Evolutionary conservation across 1,140 invertebrate genomes (phyloP).

Genomic region (Phortica variegata): DNA sequence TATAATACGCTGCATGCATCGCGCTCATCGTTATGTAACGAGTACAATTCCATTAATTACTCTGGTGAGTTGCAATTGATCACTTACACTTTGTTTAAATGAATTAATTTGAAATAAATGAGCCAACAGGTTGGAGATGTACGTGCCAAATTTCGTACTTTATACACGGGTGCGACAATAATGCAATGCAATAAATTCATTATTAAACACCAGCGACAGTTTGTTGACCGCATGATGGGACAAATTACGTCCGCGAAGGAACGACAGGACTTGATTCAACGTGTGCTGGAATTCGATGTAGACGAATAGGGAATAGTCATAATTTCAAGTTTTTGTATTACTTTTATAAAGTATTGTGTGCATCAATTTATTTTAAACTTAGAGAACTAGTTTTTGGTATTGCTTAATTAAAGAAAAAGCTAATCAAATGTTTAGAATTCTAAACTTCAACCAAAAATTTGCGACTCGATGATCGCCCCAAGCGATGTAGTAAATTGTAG

Average conservation of each 20-base stretch:
- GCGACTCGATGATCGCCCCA: slow-evolving; percentile 33
- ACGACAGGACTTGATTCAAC: slow-evolving; percentile 59
- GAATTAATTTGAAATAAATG: not conserved
- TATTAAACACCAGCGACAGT: slow-evolving; percentile 64
- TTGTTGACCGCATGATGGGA: slow-evolving; percentile 42
- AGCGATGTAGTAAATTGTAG: slow-evolving; percentile 16
- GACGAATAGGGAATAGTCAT: slow-evolving; percentile 25
- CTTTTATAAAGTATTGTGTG: slow-evolving; percentile 11
- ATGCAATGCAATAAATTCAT: slow-evolving; percentile 76
- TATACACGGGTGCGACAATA: slow-evolving; percentile 75
- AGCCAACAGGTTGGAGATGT: slow-evolving; percentile 61
- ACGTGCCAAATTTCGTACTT: slow-evolving; percentile 63
- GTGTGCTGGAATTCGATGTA: slow-evolving; percentile 60
- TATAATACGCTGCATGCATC: slow-evolving; percentile 69
- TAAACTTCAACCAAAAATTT: slow-evolving; percentile 52
- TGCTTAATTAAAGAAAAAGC: not conserved
- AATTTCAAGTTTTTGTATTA: not conserved
- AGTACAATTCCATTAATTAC: slow-evolving; percentile 68
- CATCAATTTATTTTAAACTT: slow-evolving; percentile 26
- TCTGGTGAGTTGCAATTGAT: slow-evolving; percentile 29
- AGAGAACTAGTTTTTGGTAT: not conserved
- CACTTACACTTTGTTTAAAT: not conserved
- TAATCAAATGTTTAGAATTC: slow-evolving; percentile 27
- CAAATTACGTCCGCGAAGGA: slow-evolving; percentile 58
- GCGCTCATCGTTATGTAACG: slow-evolving; percentile 70